Evolutionary conservation across 2,888 invertebrate genomes (phyloP), one percentile per base, ranked within the genome.

Genomic region (Silvanus unidentatus): DNA sequence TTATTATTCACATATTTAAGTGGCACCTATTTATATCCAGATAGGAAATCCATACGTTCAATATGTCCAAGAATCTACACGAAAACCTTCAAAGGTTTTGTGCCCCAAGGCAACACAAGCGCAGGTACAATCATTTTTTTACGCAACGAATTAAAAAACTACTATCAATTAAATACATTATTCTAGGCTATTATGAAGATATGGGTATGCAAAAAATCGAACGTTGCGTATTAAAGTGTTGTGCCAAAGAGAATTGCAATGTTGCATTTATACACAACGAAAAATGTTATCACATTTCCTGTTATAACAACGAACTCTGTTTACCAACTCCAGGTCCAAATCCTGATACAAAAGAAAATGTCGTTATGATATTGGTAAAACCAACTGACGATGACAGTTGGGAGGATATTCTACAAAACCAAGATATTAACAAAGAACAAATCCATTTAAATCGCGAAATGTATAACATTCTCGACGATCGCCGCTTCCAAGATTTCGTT

Each of bases 241-340:
- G 88, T 69, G 59, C 76, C 39, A 69, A 82, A 53, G 72, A 79
- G 40, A 71, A 74, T 1, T 92, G 92, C 66, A 86, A 92, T 68
- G 82, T 89, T 50, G 88, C 85, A 2, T 82, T 92, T 63, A 82
- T 87, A 69, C 82, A 80, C 55, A 83, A 88, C 60, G 71, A 76
- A 13, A 81, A 81, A 49, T 92, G 92, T 65, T 91, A 81, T 64
- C 86, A 88, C 69, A 80, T 90, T 12, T 77, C 79, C 47, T 89
- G 89, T 69, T 74, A 71, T 3, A 84, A 75, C 56, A 82, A 86
- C 62, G 83, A 86, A 60, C 71, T 82, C 22, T 90, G 89, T 59
- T 61, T 83, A 50, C 89, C 89, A 0, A 74, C 82, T 12, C 74
- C 77, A 36, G 76, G 80, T 35, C 69, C 73, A 6, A 82, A 82